Evolutionary conservation across 2,797 vertebrate genomes (phyloP).

Genomic region (Arctocebus calabarensis): DNA sequence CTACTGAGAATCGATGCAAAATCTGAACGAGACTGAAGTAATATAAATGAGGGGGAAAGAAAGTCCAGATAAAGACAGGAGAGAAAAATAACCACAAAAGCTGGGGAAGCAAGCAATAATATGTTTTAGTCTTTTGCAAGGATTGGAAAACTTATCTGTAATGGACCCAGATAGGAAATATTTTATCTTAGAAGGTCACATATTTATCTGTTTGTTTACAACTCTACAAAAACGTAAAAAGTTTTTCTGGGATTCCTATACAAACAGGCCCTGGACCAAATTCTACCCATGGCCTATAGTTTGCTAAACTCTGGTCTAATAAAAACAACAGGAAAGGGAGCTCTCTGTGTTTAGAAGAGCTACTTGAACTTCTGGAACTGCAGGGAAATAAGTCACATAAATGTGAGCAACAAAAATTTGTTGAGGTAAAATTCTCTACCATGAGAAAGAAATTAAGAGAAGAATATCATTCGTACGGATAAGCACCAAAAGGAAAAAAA

Average conservation of each 20-base stretch:
- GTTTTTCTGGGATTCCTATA: not conserved
- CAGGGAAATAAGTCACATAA: not conserved
- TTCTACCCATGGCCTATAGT: not conserved
- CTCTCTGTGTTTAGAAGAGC: not conserved
- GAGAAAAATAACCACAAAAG: not conserved
- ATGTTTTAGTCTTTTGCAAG: not conserved
- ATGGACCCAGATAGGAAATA: fast-evolving
- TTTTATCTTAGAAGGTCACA: not conserved
- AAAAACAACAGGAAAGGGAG: not conserved
- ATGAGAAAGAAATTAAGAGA: not conserved
- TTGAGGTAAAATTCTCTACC: not conserved
- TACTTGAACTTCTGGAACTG: not conserved
- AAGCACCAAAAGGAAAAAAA: not conserved
- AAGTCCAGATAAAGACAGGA: not conserved
- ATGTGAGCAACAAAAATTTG: not conserved
- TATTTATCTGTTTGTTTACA: not conserved
- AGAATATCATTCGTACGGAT: not conserved
- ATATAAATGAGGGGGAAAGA: not conserved
- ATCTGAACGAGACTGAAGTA: not conserved
- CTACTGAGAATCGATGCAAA: not conserved
- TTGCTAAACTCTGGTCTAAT: not conserved
- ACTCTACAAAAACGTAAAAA: not conserved
- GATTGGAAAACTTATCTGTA: not conserved
- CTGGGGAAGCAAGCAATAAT: not conserved
- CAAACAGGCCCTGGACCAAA: not conserved